Evolutionary conservation across 2,888 invertebrate species (phyloP).

Genomic region (Callyntrura guangdongensis): DNA sequence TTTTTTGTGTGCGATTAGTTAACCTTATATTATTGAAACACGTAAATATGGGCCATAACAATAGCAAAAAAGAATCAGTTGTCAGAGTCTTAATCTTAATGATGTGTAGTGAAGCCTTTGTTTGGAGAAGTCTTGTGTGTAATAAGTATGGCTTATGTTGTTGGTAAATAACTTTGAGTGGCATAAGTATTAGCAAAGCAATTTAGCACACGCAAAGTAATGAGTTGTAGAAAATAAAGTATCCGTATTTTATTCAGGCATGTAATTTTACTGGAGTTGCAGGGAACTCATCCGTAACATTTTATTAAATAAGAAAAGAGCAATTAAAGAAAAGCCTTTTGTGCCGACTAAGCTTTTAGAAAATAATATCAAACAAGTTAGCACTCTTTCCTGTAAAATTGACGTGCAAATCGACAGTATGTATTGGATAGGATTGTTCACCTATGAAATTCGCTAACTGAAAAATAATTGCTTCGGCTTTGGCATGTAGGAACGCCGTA

Average conservation of each 20-base stretch:
- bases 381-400: neutral
- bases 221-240: neutral
- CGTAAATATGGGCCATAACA: too few relatives aligned
- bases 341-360: neutral
- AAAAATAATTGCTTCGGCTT: neutral
- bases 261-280: slow-evolving; percentile 27
- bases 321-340: neutral
- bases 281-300: slow-evolving; percentile 25
- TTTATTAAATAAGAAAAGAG: neutral
- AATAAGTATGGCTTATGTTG: neutral
- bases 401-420: neutral
- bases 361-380: neutral
- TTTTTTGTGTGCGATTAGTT: neutral
- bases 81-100: too few relatives aligned
- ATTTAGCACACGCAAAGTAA: neutral
- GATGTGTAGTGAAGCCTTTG: neutral
- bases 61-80: too few relatives aligned
- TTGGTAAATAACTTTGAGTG: neutral
- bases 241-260: neutral
- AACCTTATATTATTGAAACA: too few relatives aligned
- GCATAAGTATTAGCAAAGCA: neutral
- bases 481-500: neutral
- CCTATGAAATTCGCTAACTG: neutral
- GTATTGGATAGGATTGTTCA: neutral
- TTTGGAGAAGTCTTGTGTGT: neutral